Conservation (phyloP, 2,113 vertebrate genomes). For the Bambusicola thoracicus region DNA sequence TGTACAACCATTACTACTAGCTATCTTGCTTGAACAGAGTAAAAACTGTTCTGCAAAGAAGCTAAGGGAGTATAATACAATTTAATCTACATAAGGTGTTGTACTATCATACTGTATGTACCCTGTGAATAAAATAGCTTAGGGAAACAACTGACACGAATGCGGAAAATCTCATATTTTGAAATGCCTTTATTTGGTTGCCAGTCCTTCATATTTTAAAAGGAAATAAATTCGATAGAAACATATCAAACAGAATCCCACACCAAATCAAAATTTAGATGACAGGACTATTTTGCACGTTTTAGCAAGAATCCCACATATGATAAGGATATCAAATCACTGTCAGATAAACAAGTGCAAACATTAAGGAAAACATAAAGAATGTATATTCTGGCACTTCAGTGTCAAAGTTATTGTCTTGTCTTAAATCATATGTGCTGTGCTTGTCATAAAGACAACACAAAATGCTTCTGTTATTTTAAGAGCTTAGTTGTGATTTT, state of each 20-base stretch:
- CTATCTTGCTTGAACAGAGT: constrained; percentile 5
- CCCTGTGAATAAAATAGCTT: neutral
- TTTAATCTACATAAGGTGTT: neutral
- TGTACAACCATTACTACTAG: neutral
- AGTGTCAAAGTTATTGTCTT: neutral
- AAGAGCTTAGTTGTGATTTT: constrained; percentile 16
- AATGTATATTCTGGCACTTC: neutral
- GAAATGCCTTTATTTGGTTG: constrained; percentile 24
- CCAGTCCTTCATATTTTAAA: neutral
- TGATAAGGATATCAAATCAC: neutral
- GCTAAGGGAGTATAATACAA: neutral
- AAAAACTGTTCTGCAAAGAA: constrained; percentile 19
- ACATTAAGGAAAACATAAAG: neutral
- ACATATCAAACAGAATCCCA: constrained; percentile 15
- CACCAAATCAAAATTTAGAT: constrained; percentile 1
- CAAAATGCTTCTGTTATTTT: constrained; percentile 16
- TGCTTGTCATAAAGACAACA: neutral
- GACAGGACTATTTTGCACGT: neutral
- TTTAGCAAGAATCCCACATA: constrained; percentile 2
- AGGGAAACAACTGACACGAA: constrained; percentile 6
- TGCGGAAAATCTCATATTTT: neutral
- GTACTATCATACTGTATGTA: neutral
- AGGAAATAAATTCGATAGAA: neutral
- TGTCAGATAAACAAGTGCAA: neutral
- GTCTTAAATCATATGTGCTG: neutral